Conservation (phyloP, 2,113 vertebrate genomes). For the Istiophorus platypterus region DNA sequence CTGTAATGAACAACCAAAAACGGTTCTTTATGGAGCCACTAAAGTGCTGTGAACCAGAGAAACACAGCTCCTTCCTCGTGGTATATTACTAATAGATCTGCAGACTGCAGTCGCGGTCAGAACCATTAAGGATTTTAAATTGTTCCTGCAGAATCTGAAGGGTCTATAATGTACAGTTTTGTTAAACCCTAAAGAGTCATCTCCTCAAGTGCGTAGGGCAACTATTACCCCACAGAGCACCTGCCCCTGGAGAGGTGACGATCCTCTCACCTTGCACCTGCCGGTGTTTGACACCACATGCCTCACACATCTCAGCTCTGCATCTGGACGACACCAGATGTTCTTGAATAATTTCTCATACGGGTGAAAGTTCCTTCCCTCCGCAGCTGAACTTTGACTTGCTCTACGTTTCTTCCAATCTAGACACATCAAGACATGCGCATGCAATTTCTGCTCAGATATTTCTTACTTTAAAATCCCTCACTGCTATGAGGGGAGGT, state of each 20-base stretch:
- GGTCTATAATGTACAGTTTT: conserved; percentile 45
- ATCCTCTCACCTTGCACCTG: conserved; percentile 75
- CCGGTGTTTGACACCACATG: conserved; percentile 57
- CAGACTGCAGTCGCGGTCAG: conserved; percentile 45
- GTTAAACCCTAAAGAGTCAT: conserved; percentile 43
- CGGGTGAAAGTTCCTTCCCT: conserved; percentile 67
- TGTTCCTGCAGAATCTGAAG: conserved; percentile 47
- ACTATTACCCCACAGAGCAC: conserved; percentile 62
- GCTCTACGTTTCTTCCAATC: conserved; percentile 27
- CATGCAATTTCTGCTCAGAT: conserved; percentile 14
- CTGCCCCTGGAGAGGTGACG: conserved; percentile 55
- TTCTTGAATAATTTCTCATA: conserved; percentile 71
- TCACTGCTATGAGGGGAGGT: not conserved
- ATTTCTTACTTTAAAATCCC: conserved; percentile 28
- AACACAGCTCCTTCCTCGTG: conserved; percentile 56
- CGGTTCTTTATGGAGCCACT: conserved; percentile 63
- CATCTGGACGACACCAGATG: conserved; percentile 78
- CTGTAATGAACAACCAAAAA: conserved; percentile 71
- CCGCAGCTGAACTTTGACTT: conserved; percentile 33
- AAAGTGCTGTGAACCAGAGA: conserved; percentile 62
- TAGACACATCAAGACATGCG: not conserved
- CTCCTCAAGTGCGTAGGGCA: conserved; percentile 32
- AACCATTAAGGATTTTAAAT: conserved; percentile 53
- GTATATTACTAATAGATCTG: conserved; percentile 57
- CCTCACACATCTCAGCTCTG: conserved; percentile 61